These are phyloP conservation scores for Acrobasis repandana DNA, from an alignment of 2,888 invertebrate genomes.

Conservation along the genomic window DNA sequence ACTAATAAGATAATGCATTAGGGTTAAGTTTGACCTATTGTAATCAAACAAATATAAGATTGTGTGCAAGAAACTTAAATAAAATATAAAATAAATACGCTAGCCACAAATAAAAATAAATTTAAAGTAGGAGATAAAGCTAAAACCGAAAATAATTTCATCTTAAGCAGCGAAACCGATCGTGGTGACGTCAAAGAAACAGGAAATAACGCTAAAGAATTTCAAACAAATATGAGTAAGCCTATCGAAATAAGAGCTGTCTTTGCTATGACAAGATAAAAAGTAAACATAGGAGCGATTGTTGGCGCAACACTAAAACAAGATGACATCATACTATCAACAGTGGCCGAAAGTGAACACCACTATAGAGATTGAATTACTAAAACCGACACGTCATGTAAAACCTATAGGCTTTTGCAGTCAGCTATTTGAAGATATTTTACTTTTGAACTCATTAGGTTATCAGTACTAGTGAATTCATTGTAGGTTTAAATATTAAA, in stretches of 20 bases:
- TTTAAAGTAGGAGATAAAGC: neutral
- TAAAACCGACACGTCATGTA: slow-evolving; percentile 42
- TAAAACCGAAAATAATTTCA: neutral
- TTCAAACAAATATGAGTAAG: slow-evolving; percentile 21
- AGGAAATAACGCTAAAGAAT: slow-evolving; percentile 19
- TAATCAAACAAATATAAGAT: too few relatives aligned
- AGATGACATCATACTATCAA: slow-evolving; percentile 62
- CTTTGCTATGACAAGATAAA: slow-evolving; percentile 47
- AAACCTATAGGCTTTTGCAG: slow-evolving; percentile 5
- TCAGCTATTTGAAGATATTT: slow-evolving; percentile 4
- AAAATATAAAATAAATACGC: too few relatives aligned
- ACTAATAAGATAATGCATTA: too few relatives aligned
- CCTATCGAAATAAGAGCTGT: slow-evolving; percentile 18
- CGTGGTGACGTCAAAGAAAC: slow-evolving; percentile 17
- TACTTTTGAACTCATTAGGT: neutral
- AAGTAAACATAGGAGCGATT: slow-evolving; percentile 55
- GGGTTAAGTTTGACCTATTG: too few relatives aligned
- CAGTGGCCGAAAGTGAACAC: slow-evolving; percentile 46
- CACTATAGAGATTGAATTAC: slow-evolving; percentile 50
- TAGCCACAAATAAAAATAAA: neutral
- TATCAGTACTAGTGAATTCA: neutral
- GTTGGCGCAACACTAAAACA: slow-evolving; percentile 49
- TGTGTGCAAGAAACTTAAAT: too few relatives aligned
- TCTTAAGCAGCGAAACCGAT: neutral
- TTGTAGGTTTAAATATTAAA: neutral